Evolutionary conservation across 2,797 vertebrate genomes (phyloP).

Genomic region (Clarias laeviceps): DNA sequence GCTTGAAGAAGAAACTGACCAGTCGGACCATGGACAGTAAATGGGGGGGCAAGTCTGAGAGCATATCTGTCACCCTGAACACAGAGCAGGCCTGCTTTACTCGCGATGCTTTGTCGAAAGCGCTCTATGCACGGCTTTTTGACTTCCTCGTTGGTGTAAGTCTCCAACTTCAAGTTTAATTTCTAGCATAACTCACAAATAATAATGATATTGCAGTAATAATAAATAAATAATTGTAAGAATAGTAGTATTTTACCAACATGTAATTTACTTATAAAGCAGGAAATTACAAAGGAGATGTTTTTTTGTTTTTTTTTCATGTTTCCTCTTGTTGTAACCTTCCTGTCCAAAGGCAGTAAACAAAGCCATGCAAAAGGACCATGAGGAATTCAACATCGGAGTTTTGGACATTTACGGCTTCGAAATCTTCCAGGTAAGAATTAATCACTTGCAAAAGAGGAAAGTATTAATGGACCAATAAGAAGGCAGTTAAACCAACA

Average conservation of each 20-base stretch:
- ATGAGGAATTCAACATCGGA: constrained; percentile 79
- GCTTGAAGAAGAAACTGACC: constrained; percentile 78
- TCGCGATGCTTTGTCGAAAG: constrained; percentile 81
- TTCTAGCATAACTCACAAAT: not conserved
- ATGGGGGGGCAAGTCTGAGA: constrained; percentile 80
- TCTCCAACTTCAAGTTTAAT: constrained; percentile 16
- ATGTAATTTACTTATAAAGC: not conserved
- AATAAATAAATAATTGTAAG: no score
- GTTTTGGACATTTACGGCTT: constrained; percentile 86
- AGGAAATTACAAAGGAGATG: not conserved
- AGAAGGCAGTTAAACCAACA: not conserved
- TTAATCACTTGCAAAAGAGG: not conserved
- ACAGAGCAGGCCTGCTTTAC: constrained; percentile 80
- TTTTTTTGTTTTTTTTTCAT: no score
- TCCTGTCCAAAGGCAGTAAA: constrained; percentile 72
- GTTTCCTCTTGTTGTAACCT: no score
- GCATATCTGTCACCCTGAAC: constrained; percentile 80
- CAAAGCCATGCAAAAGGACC: constrained; percentile 81
- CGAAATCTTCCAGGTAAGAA: constrained; percentile 83
- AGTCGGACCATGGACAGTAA: constrained; percentile 83
- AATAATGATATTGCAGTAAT: not conserved
- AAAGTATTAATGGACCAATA: not conserved
- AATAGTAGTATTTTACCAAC: no score
- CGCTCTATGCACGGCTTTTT: constrained; percentile 79
- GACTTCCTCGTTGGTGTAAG: constrained; percentile 82